phyloP scores from a whole-genome alignment of 2,113 vertebrate genomes.

The Myocastor coypus region DNA sequence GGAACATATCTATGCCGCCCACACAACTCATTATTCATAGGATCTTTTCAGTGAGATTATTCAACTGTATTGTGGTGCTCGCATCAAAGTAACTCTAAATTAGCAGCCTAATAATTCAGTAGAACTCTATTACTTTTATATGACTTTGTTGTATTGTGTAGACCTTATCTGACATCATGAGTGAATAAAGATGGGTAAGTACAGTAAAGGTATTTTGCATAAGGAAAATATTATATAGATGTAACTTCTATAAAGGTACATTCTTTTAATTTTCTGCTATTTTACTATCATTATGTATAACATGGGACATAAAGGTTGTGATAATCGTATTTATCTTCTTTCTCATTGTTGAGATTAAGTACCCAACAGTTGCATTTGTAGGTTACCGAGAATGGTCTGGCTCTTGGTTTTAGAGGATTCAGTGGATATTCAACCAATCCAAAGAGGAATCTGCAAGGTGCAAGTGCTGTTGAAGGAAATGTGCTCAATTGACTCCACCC shows the following conservation, averaged over 20 bases:
- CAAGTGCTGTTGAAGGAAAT: neutral
- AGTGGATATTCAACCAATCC: neutral
- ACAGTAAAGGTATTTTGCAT: neutral
- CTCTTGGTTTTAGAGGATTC: neutral
- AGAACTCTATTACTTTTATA: neutral
- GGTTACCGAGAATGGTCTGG: neutral
- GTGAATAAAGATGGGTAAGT: neutral
- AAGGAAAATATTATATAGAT: neutral
- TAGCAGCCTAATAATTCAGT: neutral
- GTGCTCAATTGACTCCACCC: neutral
- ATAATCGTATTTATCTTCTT: neutral
- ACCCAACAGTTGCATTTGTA: too few species aligned
- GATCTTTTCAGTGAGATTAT: too few species aligned
- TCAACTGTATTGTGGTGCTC: neutral
- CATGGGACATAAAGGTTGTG: neutral
- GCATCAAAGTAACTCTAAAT: too few species aligned
- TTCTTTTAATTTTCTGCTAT: neutral
- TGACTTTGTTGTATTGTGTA: neutral
- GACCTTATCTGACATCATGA: neutral
- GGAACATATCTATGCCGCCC: neutral
- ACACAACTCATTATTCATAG: neutral
- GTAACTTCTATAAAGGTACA: neutral
- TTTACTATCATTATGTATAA: neutral
- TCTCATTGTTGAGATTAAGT: neutral
- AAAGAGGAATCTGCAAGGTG: neutral